Base-by-base conservation (phyloP, 2,888 invertebrate species). In the Tanaodytes sp. region DNA sequence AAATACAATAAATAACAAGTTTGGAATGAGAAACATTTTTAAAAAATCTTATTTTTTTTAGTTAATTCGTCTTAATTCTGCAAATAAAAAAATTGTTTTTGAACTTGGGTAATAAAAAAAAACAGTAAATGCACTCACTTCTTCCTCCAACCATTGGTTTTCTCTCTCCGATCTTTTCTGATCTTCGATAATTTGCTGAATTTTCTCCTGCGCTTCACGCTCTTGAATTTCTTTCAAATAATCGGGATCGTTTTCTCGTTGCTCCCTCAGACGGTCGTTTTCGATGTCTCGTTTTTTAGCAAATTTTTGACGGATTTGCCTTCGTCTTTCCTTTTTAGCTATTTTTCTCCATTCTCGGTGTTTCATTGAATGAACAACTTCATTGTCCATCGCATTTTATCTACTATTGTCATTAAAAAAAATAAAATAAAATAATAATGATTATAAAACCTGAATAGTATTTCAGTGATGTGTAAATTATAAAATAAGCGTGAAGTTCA, bases 261-360 rank as follows among this genome's bases (percentile, higher is more conserved):
- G 82, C 82, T 90, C 89, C 77, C 88, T 87, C 79, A 88, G 80
- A 70, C 85, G 86, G 1, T 92, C 92, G 45, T 83, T 79, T 71
- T 85, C 80, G 11, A 66, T 82, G 80, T 91, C 90, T 72, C 89
- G 88, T 76, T 88, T 82, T 73, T 85, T 86, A 1, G 93, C 94
- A 54, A 83, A 77, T 74, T 83, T 79, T 71, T 87, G 90, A 46
- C 94, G 87, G 65, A 91, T 86, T 59, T 88, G 88, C 82, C 91
- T 90, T 65, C 94, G 88, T 84, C 93, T 88, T 76, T 89, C 86
- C 78, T 89, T 92, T 85, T 93, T 94, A 0, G 89, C 91, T 68
- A 88, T 77, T 85, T 90, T 91, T 75, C 94, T 89, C 92, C 93
- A 93, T 80, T 89, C 87, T 77, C 87, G 88, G 83, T 91, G 91